A percentile compares a stretch with the other conserved stretches of the same genome.
phyloP scores from a whole-genome alignment of 2,113 vertebrate species.

The Porphyrio hochstetteri region DNA sequence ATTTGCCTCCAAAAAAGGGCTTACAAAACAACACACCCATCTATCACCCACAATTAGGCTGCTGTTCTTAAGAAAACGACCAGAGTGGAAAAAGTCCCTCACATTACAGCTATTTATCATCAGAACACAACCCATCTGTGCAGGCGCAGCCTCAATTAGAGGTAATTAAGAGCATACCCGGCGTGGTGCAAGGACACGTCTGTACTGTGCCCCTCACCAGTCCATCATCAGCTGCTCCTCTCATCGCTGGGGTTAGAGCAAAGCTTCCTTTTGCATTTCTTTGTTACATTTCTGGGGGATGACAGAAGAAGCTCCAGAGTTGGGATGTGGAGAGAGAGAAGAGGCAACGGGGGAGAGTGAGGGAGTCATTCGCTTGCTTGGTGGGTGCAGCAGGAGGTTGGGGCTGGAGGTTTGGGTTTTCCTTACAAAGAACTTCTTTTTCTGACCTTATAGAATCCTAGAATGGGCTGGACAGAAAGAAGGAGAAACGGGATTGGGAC shows the following conservation, averaged over 20 bases:
- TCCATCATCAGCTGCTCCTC: not conserved
- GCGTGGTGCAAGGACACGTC: not conserved
- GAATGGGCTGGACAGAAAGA: no score
- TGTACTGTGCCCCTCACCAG: not conserved
- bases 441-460: not conserved
- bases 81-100: not conserved
- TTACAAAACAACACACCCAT: not conserved
- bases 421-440: not conserved
- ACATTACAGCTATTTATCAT: not conserved
- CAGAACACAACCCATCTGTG: conserved; percentile 10
- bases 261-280: not conserved
- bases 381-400: no score
- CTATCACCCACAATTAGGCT: not conserved
- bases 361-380: not conserved
- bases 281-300: not conserved
- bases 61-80: not conserved
- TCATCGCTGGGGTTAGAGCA: not conserved
- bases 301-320: not conserved
- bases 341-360: not conserved
- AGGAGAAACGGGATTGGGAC: no score
- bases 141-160: not conserved
- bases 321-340: not conserved
- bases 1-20: not conserved
- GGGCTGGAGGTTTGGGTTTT: no score
- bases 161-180: conserved; percentile 24